These are phyloP conservation scores for Chloebia gouldiae DNA, from an alignment of 2,113 vertebrate genomes.

Conservation along the genomic window DNA sequence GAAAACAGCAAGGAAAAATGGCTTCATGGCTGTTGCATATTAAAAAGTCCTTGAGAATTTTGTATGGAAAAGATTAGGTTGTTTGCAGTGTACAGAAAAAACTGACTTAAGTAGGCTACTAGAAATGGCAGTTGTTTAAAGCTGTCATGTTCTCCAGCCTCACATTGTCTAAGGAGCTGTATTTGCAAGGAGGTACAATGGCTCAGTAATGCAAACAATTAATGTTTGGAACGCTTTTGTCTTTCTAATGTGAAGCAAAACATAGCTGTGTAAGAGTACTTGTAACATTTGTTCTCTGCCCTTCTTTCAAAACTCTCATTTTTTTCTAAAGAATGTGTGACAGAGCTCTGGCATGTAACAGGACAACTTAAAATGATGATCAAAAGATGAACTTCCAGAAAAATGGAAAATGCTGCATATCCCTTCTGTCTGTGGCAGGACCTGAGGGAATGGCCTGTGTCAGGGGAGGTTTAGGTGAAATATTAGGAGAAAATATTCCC, in stretches of 20 bases:
- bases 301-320: background rate
- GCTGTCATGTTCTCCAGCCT: background rate
- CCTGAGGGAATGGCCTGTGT: background rate
- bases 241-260: background rate
- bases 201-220: background rate
- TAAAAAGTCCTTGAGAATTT: constrained; percentile 19
- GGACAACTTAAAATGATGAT: background rate
- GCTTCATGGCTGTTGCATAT: background rate
- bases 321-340: background rate
- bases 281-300: background rate
- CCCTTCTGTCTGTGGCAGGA: background rate
- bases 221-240: background rate
- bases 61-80: background rate
- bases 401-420: background rate
- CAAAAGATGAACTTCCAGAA: constrained; percentile 12
- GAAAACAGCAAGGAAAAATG: constrained; percentile 31
- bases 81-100: background rate
- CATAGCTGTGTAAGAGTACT: background rate
- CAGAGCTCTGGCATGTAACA: background rate
- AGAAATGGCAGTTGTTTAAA: background rate
- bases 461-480: background rate
- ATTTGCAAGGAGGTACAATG: background rate
- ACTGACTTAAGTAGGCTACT: background rate
- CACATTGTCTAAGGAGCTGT: background rate
- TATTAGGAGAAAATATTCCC: background rate